Evolutionary conservation across 2,797 vertebrate genomes (phyloP).

Genomic region (Poeciliopsis gracilis): DNA sequence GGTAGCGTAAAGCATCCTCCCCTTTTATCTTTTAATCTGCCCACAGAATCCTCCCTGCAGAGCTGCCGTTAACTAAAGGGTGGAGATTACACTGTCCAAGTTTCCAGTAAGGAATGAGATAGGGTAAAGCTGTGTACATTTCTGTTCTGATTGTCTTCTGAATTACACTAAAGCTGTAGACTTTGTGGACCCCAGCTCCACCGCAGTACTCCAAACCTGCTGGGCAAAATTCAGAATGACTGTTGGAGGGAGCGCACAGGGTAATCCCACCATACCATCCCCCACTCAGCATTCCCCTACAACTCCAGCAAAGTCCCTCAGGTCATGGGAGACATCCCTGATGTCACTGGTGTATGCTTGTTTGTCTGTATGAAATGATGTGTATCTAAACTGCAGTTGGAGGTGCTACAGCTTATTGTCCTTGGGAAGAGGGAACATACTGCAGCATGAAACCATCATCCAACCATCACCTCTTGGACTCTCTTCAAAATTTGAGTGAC

Average conservation of each 20-base stretch:
- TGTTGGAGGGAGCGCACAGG: not conserved
- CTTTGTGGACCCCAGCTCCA: not conserved
- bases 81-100: conserved; percentile 31
- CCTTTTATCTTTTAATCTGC: not conserved
- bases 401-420: not conserved
- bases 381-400: not conserved
- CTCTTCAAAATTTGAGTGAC: not conserved
- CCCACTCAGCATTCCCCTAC: not conserved
- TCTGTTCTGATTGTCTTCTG: not conserved
- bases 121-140: conserved; percentile 11
- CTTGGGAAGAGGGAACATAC: not conserved
- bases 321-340: not conserved
- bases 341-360: not conserved
- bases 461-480: not conserved
- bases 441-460: not conserved
- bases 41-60: conserved; percentile 35
- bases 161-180: not conserved
- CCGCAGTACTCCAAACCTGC: not conserved
- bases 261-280: not conserved
- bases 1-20: conserved; percentile 30
- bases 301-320: not conserved
- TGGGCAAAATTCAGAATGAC: not conserved
- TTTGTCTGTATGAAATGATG: not conserved
- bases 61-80: conserved; percentile 29
- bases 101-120: conserved; percentile 33